These are phyloP conservation scores for Hippopotamus amphibius DNA, from an alignment of 2,113 vertebrate species.

Conservation along the genomic window DNA sequence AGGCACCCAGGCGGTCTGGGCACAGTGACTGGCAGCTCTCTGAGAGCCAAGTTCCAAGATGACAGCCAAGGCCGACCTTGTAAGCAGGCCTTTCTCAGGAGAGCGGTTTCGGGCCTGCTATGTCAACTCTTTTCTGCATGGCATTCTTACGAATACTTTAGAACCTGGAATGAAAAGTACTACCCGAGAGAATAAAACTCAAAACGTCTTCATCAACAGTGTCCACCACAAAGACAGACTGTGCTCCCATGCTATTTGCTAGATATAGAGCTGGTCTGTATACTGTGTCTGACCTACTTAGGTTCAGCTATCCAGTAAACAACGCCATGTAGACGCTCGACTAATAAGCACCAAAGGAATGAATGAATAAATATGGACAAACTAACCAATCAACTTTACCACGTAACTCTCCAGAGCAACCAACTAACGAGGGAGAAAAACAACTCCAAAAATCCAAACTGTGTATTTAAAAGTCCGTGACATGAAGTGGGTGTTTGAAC, in stretches of 20 bases:
- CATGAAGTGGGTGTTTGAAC: background rate
- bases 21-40: background rate
- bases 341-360: background rate
- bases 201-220: background rate
- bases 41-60: background rate
- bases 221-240: background rate
- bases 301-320: too few species aligned
- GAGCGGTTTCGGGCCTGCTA: background rate
- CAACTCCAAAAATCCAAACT: background rate
- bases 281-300: background rate
- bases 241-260: too few species aligned
- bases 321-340: background rate
- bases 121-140: background rate
- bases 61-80: too few species aligned
- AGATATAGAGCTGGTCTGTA: background rate
- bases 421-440: background rate
- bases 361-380: background rate
- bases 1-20: background rate
- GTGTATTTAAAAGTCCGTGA: constrained; percentile 4
- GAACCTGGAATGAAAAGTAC: background rate
- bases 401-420: background rate
- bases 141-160: background rate
- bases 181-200: background rate
- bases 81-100: background rate
- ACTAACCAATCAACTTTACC: background rate